A percentile compares a stretch with the other conserved stretches of the same genome.
These are phyloP conservation scores for Hyposoter dolosus DNA, from an alignment of 2,888 invertebrate genomes.

Conservation along the genomic window DNA sequence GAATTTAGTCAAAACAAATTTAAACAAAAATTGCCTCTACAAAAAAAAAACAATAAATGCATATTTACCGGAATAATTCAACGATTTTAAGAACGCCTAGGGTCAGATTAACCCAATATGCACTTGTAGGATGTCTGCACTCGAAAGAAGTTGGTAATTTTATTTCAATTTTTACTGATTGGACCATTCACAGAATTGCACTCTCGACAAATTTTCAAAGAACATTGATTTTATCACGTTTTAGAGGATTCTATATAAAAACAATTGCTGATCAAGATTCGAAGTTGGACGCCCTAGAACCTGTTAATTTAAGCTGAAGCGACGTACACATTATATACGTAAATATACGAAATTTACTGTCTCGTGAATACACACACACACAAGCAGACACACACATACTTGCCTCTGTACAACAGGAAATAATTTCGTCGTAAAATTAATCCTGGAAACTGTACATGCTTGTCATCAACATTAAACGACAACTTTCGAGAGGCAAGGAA, in stretches of 20 bases:
- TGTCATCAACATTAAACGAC: slow-evolving; percentile 41
- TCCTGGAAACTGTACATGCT: slow-evolving; percentile 24
- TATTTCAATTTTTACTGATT: too few relatives aligned
- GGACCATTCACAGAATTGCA: too few relatives aligned
- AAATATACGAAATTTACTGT: slow-evolving; percentile 3
- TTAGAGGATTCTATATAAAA: not conserved
- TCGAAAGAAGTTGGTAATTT: too few relatives aligned
- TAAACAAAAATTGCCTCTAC: too few relatives aligned
- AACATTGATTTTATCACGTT: not conserved
- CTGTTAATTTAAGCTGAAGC: not conserved
- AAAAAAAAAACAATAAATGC: too few relatives aligned
- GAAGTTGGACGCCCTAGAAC: not conserved
- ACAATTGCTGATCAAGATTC: not conserved
- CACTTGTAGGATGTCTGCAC: too few relatives aligned
- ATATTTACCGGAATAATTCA: too few relatives aligned
- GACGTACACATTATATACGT: not conserved
- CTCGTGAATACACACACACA: not conserved
- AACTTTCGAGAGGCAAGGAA: slow-evolving; percentile 24
- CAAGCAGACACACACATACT: not conserved
- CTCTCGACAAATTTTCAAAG: not conserved
- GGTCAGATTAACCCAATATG: too few relatives aligned
- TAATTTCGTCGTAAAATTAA: slow-evolving; percentile 49
- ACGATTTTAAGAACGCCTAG: too few relatives aligned
- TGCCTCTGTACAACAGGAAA: not conserved
- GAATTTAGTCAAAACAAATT: too few relatives aligned